phyloP scores from a whole-genome alignment of 2,797 vertebrate genomes.

The Monodelphis domestica region DNA sequence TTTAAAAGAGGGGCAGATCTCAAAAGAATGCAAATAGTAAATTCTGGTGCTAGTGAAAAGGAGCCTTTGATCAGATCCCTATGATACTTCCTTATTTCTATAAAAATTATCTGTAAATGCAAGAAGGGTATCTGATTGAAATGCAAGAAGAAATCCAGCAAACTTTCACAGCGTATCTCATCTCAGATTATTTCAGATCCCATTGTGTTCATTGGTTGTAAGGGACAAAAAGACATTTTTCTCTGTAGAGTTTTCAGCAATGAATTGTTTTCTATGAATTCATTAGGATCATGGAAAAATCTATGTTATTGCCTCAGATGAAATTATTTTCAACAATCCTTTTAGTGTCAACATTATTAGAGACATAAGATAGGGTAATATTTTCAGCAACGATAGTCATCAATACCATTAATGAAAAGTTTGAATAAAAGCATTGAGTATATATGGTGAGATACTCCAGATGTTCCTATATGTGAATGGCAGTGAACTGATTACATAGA shows the following conservation, averaged over 20 bases:
- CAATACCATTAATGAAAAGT: not conserved
- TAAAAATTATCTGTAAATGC: not conserved
- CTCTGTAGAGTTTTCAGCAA: not conserved
- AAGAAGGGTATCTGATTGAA: not conserved
- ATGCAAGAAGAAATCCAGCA: not conserved
- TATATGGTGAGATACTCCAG: not conserved
- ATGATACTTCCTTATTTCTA: not conserved
- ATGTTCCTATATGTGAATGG: not conserved
- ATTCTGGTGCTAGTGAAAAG: not conserved
- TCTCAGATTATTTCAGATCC: not conserved
- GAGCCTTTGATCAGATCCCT: not conserved
- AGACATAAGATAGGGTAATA: not conserved
- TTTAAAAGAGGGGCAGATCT: not conserved
- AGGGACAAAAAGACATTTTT: too few relatives aligned
- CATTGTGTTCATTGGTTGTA: not conserved
- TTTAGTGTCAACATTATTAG: not conserved
- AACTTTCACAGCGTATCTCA: not conserved
- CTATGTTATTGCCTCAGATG: not conserved
- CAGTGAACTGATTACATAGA: not conserved
- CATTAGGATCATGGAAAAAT: not conserved
- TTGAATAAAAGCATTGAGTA: not conserved
- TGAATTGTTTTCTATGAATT: not conserved
- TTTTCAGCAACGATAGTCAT: not conserved
- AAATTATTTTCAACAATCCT: not conserved
- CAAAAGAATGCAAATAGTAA: not conserved